phyloP scores from a whole-genome alignment of 2,888 invertebrate species.

The Thecophora atra region DNA sequence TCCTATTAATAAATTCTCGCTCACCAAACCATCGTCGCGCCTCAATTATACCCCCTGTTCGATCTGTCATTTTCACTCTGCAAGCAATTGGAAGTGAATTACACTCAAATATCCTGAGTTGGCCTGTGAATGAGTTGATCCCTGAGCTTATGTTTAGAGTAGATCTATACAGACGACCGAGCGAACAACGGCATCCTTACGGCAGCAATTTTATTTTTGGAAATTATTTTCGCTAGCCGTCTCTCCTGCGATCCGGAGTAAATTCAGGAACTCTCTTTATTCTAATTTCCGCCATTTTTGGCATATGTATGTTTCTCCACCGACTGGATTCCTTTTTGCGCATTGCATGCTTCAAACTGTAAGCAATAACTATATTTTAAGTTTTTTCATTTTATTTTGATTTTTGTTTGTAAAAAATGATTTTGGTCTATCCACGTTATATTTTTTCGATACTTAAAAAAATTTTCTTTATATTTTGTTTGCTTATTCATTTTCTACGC shows the following conservation, averaged over 20 bases:
- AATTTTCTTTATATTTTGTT: no score
- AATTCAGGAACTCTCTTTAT: background rate
- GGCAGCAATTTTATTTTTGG: background rate
- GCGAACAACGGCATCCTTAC: background rate
- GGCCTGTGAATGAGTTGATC: no score
- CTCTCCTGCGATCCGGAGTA: no score
- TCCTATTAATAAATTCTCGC: background rate
- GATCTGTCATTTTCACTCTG: background rate
- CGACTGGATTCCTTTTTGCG: background rate
- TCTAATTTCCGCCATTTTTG: background rate
- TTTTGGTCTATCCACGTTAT: background rate
- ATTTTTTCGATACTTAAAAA: background rate
- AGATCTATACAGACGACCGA: background rate
- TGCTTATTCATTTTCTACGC: background rate
- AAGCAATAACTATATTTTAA: conserved; percentile 13
- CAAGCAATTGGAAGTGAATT: conserved; percentile 27
- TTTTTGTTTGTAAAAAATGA: background rate
- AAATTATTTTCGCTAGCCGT: background rate
- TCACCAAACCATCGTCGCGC: background rate
- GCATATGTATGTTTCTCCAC: no score
- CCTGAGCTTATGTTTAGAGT: background rate
- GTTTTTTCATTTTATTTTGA: background rate
- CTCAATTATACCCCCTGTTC: background rate
- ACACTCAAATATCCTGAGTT: conserved; percentile 18
- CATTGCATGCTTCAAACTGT: background rate